A percentile compares a stretch with the other conserved stretches of the same genome.
Evolutionary conservation across 2,113 vertebrate genomes (phyloP).

Genomic region (Lasiurus cinereus): DNA sequence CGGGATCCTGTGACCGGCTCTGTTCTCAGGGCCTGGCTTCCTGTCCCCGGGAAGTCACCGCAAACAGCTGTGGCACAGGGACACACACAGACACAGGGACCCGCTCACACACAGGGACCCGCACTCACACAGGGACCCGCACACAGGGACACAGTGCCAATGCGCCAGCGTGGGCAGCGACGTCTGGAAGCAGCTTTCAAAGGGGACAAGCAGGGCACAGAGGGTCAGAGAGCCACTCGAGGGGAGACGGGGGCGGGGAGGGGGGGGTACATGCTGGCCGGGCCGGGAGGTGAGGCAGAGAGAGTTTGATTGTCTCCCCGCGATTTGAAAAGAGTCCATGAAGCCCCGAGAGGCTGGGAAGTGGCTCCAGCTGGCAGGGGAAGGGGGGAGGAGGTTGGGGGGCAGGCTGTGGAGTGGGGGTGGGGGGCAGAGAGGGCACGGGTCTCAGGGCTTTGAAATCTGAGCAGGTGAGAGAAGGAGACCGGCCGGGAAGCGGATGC

Average conservation of each 20-base stretch:
- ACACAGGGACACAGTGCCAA: constrained; percentile 42
- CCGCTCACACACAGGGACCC: too few relatives aligned
- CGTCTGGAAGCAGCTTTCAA: constrained; percentile 65
- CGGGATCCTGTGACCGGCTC: too few relatives aligned
- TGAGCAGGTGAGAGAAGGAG: too few relatives aligned
- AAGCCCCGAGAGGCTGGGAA: constrained; percentile 81
- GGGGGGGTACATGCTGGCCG: too few relatives aligned
- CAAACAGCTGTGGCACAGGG: too few relatives aligned
- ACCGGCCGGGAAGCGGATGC: constrained; percentile 4
- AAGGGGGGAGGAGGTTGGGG: neutral
- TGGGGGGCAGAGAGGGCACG: constrained; percentile 64
- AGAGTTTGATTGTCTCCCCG: constrained; percentile 66
- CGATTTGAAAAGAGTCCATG: constrained; percentile 84
- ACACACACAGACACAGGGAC: too few relatives aligned
- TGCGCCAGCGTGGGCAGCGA: constrained; percentile 33
- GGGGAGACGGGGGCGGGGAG: constrained; percentile 19
- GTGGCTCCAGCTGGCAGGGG: constrained; percentile 82
- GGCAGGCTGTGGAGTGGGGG: constrained; percentile 44
- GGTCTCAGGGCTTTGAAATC: too few relatives aligned
- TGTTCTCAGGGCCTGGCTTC: too few relatives aligned
- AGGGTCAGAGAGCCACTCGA: constrained; percentile 69
- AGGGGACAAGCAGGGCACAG: constrained; percentile 57
- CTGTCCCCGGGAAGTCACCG: too few relatives aligned
- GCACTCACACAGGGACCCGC: neutral
- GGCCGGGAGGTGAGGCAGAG: constrained; percentile 60